Evolutionary conservation across 2,113 vertebrate genomes (phyloP).

Genomic region (Festucalex cinctus): DNA sequence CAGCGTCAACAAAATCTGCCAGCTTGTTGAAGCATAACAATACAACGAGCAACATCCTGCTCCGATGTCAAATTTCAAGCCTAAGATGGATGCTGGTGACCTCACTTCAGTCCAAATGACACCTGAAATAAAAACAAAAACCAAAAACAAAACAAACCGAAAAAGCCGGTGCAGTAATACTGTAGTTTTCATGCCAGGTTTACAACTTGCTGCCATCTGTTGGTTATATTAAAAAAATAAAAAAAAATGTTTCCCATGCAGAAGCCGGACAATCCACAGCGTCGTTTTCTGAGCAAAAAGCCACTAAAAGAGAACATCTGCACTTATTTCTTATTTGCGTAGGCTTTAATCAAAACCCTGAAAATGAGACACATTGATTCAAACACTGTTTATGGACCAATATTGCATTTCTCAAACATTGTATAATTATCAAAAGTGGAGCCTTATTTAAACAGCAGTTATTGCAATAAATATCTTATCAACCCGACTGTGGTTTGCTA

Average conservation of each 20-base stretch:
- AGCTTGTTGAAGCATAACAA: no score
- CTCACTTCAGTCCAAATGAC: no score
- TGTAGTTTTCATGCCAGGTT: no score
- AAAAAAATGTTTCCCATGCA: not conserved
- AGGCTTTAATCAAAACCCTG: slow-evolving; percentile 16
- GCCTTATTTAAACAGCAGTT: not conserved
- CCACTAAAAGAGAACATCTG: slow-evolving; percentile 11
- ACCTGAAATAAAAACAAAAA: no score
- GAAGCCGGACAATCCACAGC: not conserved
- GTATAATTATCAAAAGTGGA: not conserved
- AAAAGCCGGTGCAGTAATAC: no score
- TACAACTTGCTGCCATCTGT: not conserved
- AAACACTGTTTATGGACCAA: slow-evolving; percentile 10
- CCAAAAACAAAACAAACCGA: no score
- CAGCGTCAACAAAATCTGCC: not conserved
- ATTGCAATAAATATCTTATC: not conserved
- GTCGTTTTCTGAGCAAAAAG: not conserved
- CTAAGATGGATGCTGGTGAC: no score
- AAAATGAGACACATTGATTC: slow-evolving; percentile 5
- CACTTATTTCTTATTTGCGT: slow-evolving; percentile 18
- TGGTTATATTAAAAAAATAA: not conserved
- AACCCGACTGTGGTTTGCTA: not conserved
- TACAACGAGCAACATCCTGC: no score
- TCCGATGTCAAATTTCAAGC: not conserved
- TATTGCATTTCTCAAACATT: not conserved